Evolutionary conservation across 1,140 invertebrate genomes (phyloP).

Genomic region (Frieseomelitta varia): DNA sequence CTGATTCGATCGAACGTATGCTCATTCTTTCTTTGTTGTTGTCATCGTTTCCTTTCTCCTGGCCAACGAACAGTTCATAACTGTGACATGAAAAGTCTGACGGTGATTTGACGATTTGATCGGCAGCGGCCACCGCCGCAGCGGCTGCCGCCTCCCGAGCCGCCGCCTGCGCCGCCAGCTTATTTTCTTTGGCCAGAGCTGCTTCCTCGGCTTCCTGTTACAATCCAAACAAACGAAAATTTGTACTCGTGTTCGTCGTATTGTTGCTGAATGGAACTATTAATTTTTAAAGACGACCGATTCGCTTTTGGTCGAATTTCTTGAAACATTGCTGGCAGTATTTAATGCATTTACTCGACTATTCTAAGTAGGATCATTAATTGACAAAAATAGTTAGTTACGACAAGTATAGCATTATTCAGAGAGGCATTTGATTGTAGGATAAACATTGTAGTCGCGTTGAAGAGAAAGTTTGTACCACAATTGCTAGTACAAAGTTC

Average conservation of each 20-base stretch:
- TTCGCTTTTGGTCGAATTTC: too few species aligned
- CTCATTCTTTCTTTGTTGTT: slow-evolving; percentile 96
- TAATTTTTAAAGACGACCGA: neutral
- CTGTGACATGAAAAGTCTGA: slow-evolving; percentile 94
- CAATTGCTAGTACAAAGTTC: too few species aligned
- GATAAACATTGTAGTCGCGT: too few species aligned
- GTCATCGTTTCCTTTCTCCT: slow-evolving; percentile 92
- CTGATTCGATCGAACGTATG: slow-evolving; percentile 92
- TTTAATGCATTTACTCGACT: too few species aligned
- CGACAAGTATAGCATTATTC: too few species aligned
- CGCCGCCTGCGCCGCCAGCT: slow-evolving; percentile 85
- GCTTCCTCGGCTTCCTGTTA: slow-evolving; percentile 91
- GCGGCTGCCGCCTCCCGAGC: slow-evolving; percentile 85
- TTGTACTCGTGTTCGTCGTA: rapidly evolving
- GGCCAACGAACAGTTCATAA: slow-evolving; percentile 94
- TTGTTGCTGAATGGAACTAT: too few species aligned
- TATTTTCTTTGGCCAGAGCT: slow-evolving; percentile 88
- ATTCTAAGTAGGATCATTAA: too few species aligned
- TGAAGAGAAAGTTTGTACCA: too few species aligned
- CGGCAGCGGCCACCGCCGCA: slow-evolving; percentile 84
- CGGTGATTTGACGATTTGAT: slow-evolving; percentile 90
- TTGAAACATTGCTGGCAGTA: too few species aligned
- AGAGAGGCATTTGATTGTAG: too few species aligned
- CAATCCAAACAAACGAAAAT: slow-evolving; percentile 6
- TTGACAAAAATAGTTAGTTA: too few species aligned